phyloP scores from a whole-genome alignment of 2,797 vertebrate species.

The Argyrosomus regius region DNA sequence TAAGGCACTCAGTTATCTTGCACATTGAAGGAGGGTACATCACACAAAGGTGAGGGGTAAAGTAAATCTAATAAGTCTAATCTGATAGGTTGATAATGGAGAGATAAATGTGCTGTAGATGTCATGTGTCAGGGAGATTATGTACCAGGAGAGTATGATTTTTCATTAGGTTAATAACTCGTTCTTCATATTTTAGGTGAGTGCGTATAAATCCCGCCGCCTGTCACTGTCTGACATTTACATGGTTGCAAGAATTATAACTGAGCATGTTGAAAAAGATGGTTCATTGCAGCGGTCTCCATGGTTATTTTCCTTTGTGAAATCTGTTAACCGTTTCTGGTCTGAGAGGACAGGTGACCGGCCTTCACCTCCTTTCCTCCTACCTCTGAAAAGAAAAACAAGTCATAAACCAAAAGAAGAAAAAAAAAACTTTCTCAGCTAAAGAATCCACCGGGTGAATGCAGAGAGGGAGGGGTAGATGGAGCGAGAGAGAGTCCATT shows the following conservation, averaged over 20 bases:
- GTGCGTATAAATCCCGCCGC: background rate
- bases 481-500: conserved; percentile 77
- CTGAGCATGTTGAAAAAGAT: background rate
- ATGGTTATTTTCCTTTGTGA: conserved; percentile 33
- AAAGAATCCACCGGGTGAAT: conserved; percentile 71
- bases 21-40: background rate
- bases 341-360: conserved; percentile 68
- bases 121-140: background rate
- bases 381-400: conserved; percentile 65
- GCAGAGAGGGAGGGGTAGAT: conserved; percentile 73
- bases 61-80: background rate
- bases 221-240: background rate
- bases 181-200: background rate
- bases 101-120: background rate
- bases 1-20: background rate
- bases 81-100: background rate
- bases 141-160: background rate
- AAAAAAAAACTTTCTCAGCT: conserved; percentile 51
- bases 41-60: no score
- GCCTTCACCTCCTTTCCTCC: conserved; percentile 58
- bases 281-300: conserved; percentile 5
- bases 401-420: conserved; percentile 59
- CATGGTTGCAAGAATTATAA: conserved; percentile 8
- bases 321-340: conserved; percentile 16
- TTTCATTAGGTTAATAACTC: background rate